A percentile compares a stretch with the other conserved stretches of the same genome.
These are phyloP conservation scores for Chironomus tepperi DNA, from an alignment of 1,140 invertebrate species.

Conservation along the genomic window DNA sequence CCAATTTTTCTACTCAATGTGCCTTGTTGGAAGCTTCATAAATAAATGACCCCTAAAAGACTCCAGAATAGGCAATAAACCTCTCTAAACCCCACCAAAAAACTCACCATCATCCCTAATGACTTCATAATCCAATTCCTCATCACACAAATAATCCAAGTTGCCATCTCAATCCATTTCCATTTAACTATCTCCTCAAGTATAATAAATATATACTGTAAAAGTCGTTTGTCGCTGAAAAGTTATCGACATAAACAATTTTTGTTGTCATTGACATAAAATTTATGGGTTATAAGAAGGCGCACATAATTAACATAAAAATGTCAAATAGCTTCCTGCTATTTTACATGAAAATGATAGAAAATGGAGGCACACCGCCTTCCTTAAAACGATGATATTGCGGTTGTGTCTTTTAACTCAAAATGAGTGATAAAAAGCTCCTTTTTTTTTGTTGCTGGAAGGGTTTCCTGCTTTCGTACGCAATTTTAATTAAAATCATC, in stretches of 20 bases:
- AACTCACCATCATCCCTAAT: too few relatives aligned
- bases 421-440: slow-evolving; percentile 2
- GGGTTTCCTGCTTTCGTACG: neutral
- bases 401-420: neutral
- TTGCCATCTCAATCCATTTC: too few relatives aligned
- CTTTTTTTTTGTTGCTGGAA: neutral
- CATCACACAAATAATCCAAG: too few relatives aligned
- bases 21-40: too few relatives aligned
- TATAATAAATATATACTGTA: too few relatives aligned
- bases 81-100: too few relatives aligned
- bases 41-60: too few relatives aligned
- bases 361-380: neutral
- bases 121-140: too few relatives aligned
- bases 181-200: too few relatives aligned
- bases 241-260: neutral
- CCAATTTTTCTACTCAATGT: too few relatives aligned
- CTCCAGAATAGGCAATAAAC: too few relatives aligned
- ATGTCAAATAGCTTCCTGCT: slow-evolving; percentile 12
- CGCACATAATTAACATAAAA: slow-evolving; percentile 14
- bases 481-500: slow-evolving; percentile 15
- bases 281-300: slow-evolving; percentile 4
- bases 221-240: too few relatives aligned
- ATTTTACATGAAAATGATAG: neutral
- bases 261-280: slow-evolving; percentile 2
- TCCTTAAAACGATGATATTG: neutral